Evolutionary conservation across 2,888 invertebrate species (phyloP).

Genomic region (Venusia cambrica): DNA sequence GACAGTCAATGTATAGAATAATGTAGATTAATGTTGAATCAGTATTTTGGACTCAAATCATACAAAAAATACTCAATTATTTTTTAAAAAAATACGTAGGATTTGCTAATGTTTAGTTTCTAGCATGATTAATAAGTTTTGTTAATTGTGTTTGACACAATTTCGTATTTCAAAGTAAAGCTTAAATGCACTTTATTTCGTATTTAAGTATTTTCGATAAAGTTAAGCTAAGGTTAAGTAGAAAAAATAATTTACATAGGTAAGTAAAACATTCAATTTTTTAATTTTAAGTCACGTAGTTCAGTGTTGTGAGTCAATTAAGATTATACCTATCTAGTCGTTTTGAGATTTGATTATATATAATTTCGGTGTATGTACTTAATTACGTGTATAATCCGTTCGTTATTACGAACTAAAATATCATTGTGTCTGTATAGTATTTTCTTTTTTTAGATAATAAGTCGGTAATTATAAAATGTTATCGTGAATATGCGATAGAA

Average conservation of each 20-base stretch:
- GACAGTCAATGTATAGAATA: conserved; percentile 38
- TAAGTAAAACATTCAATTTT: conserved; percentile 12
- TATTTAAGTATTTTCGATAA: conserved; percentile 21
- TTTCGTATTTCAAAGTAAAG: conserved; percentile 10
- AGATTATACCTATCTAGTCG: conserved; percentile 66
- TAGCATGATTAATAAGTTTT: not conserved
- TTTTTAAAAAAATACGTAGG: conserved; percentile 1
- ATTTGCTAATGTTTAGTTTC: not conserved
- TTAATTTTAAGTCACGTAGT: conserved; percentile 34
- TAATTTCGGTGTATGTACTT: conserved; percentile 33
- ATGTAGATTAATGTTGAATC: conserved; percentile 2
- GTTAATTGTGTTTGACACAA: conserved; percentile 23
- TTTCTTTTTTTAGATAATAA: too few relatives aligned
- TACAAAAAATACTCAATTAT: conserved; percentile 5
- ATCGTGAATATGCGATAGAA: too few relatives aligned
- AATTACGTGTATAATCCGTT: conserved; percentile 14
- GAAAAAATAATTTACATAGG: conserved; percentile 21
- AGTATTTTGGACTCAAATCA: conserved; percentile 10
- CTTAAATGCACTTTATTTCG: conserved; percentile 22
- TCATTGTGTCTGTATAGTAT: conserved; percentile 20
- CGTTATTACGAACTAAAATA: conserved; percentile 36
- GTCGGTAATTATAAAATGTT: too few relatives aligned
- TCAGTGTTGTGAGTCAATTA: conserved; percentile 71
- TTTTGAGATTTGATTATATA: conserved; percentile 60
- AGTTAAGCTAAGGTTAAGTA: conserved; percentile 27